Evolutionary conservation across 2,797 vertebrate species (phyloP).

Genomic region (Halcyon badia): DNA sequence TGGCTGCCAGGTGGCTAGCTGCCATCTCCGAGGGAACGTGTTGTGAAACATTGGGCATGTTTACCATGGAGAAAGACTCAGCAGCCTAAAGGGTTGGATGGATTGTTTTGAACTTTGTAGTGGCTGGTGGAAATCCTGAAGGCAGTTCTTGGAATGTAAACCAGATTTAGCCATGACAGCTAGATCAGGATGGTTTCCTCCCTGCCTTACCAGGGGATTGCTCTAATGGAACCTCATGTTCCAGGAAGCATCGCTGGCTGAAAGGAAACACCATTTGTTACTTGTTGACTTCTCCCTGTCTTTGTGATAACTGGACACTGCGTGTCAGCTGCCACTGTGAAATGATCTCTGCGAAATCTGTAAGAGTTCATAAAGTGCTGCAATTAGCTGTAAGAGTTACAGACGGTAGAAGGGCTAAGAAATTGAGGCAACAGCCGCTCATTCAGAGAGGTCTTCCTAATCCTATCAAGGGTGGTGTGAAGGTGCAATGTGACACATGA

Average conservation of each 20-base stretch:
- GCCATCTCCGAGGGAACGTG: conserved; percentile 1
- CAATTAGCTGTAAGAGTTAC: neutral
- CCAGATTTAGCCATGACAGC: neutral
- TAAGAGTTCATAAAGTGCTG: neutral
- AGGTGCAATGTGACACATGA: neutral
- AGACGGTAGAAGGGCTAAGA: neutral
- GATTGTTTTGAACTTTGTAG: conserved; percentile 4
- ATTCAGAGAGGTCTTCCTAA: neutral
- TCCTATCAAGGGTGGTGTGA: neutral
- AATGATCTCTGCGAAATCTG: neutral
- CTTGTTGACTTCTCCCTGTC: neutral
- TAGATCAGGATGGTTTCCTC: neutral
- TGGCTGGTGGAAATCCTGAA: neutral
- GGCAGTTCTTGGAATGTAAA: neutral
- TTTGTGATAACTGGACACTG: neutral
- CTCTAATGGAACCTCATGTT: neutral
- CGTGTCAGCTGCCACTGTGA: neutral
- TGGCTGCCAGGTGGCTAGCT: conserved; percentile 33
- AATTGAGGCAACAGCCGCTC: neutral
- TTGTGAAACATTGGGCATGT: conserved; percentile 16
- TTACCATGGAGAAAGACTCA: conserved; percentile 19
- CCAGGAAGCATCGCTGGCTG: neutral
- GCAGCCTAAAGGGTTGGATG: neutral
- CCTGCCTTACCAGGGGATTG: neutral
- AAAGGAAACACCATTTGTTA: neutral